These are phyloP conservation scores for Morone chrysops DNA, from an alignment of 2,113 vertebrate species.

Conservation along the genomic window DNA sequence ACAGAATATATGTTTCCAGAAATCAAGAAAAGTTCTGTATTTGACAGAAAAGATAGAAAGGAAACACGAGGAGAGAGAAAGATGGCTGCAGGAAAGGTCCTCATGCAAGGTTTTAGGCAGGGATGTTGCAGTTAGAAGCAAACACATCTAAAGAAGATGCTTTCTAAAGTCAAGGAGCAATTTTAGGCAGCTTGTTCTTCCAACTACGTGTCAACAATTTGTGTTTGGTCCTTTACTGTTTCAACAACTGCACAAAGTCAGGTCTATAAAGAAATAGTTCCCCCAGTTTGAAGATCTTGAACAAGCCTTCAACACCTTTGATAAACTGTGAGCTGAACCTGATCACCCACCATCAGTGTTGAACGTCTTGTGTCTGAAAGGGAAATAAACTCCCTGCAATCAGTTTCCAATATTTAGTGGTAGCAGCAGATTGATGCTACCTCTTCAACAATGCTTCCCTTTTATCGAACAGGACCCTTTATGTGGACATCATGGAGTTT, in stretches of 20 bases:
- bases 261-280: too few relatives aligned
- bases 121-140: too few relatives aligned
- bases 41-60: background rate
- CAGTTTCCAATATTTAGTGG: background rate
- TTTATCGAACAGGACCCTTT: background rate
- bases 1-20: too few relatives aligned
- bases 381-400: background rate
- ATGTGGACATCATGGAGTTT: constrained; percentile 78
- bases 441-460: background rate
- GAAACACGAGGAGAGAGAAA: background rate
- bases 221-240: background rate
- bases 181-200: background rate
- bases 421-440: background rate
- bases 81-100: background rate
- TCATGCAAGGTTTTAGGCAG: background rate
- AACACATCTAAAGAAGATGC: background rate
- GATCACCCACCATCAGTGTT: background rate
- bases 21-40: background rate
- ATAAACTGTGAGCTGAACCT: background rate
- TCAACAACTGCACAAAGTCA: background rate
- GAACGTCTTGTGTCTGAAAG: too few relatives aligned
- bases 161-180: background rate
- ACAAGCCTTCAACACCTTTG: background rate
- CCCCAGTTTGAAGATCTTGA: too few relatives aligned
- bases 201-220: background rate